Base-by-base conservation (phyloP, 2,888 invertebrate species). In the Cephus rjabovi region DNA sequence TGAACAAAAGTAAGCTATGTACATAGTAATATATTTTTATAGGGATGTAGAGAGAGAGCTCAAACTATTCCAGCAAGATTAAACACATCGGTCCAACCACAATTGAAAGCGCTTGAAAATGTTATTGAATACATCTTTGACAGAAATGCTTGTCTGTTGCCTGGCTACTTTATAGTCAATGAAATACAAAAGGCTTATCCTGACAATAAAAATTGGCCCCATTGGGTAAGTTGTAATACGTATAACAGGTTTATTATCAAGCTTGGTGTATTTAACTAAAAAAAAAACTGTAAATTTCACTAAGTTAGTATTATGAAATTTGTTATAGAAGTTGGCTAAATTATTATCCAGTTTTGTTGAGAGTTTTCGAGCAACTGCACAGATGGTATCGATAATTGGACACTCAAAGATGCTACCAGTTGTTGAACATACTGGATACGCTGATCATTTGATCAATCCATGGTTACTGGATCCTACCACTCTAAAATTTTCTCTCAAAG, bases 341-440 rank as follows among this genome's bases (percentile, higher is more conserved):
- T 92, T 98, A 35, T 94, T 99, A 88, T 96, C 97, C 3, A 95
- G 95, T 89, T 98, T 98, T 91, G 96, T 98, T 4, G 97, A 98
- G 90, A 97, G 97, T 92, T 99, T 99, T 91, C 95, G 97, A 82
- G 95, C 96, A 23, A 96, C 97, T 80, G 98, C 98, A 0, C 98
- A 99, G 93, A 98, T 99, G 97, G 97, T 98, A 0, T 97, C 98
- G 0, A 97, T 98, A 78, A 95, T 97, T 83, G 97, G 97, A 0
- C 96, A 98, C 86, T 95, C 97, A 0, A 95, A 96, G 88, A 96
- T 99, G 96, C 92, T 98, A 76, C 99, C 99, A 0, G 97, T 99
- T 30, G 98, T 98, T 0, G 98, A 98, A 86, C 97, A 98, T 89
- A 96, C 97, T 75, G 97, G 97, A 11, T 97, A 97, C 90, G 96